Evolutionary conservation across 1,140 invertebrate species (phyloP).

Genomic region (Protaetia brevitarsis): DNA sequence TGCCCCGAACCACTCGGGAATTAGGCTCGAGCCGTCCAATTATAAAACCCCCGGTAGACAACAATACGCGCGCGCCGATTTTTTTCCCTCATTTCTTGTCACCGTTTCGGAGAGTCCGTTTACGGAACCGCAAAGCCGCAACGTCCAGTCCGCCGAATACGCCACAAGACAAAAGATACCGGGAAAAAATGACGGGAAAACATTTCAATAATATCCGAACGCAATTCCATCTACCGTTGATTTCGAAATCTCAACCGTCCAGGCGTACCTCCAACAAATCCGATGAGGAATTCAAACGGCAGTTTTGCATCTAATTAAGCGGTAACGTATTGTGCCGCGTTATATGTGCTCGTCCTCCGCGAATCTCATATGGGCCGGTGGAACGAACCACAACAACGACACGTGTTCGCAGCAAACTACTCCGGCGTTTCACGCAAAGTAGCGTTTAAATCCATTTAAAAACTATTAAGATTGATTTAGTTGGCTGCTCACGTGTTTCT

Average conservation of each 20-base stretch:
- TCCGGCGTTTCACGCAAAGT: background rate
- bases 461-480: constrained; percentile 6
- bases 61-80: background rate
- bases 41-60: background rate
- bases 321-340: background rate
- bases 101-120: background rate
- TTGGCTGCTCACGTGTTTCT: constrained; percentile 5
- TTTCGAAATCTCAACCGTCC: background rate
- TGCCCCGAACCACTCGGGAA: background rate
- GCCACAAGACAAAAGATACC: background rate
- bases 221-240: background rate
- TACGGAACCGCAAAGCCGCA: background rate
- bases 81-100: background rate
- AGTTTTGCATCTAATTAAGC: background rate
- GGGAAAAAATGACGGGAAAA: background rate
- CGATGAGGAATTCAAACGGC: background rate
- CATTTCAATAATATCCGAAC: background rate
- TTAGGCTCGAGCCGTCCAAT: background rate
- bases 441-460: constrained; percentile 4
- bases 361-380: background rate
- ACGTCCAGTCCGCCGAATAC: background rate
- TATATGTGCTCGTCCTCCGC: background rate
- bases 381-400: background rate
- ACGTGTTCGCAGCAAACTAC: background rate
- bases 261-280: background rate